These are phyloP conservation scores for Hippocampus guttulatus DNA, from an alignment of 2,113 vertebrate species.

Conservation along the genomic window DNA sequence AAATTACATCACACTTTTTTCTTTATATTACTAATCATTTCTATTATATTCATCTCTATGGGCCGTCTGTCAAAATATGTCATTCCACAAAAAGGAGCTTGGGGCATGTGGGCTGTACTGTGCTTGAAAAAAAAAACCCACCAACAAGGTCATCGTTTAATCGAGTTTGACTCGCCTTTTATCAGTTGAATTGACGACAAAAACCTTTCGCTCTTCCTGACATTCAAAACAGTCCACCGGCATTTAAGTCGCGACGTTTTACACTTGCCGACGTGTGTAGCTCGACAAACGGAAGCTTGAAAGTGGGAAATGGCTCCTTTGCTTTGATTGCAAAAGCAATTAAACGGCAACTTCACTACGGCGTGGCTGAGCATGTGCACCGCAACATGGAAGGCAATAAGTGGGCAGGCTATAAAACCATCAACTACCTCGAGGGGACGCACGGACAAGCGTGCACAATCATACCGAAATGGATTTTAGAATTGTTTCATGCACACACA, in stretches of 20 bases:
- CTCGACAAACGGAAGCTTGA: constrained; percentile 19
- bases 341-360: constrained; percentile 64
- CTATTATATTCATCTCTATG: too few species aligned
- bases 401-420: constrained; percentile 58
- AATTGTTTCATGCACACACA: constrained; percentile 22
- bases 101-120: too few species aligned
- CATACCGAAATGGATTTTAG: constrained; percentile 38
- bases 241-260: background rate
- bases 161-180: too few species aligned
- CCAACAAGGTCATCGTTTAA: too few species aligned
- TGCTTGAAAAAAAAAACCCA: too few species aligned
- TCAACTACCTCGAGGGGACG: constrained; percentile 46
- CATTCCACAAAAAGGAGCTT: too few species aligned
- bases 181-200: too few species aligned
- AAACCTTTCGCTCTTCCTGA: too few species aligned
- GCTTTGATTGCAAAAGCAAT: constrained; percentile 58
- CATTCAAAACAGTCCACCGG: background rate
- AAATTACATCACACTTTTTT: too few species aligned
- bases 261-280: constrained; percentile 14
- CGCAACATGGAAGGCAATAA: constrained; percentile 54
- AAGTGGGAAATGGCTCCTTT: constrained; percentile 48
- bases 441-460: constrained; percentile 20
- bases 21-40: too few species aligned
- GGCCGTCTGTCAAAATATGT: too few species aligned
- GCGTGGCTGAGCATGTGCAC: constrained; percentile 52